phyloP scores from a whole-genome alignment of 2,113 vertebrate genomes.

The Nymphicus hollandicus region DNA sequence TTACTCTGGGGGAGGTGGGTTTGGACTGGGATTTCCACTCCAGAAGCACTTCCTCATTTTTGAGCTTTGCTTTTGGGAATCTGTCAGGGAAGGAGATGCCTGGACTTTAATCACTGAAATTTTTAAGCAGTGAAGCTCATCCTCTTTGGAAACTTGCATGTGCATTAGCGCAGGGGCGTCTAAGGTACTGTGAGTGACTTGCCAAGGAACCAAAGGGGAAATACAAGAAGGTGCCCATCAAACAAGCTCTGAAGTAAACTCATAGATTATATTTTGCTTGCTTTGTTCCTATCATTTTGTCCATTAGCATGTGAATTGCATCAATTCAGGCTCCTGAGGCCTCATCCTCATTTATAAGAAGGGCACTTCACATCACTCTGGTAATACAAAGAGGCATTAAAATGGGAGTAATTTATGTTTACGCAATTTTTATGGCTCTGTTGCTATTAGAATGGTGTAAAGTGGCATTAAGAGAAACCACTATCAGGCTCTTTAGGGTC shows the following conservation, averaged over 20 bases:
- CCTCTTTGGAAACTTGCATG: accelerated
- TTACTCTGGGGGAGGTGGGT: accelerated
- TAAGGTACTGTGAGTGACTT: background rate
- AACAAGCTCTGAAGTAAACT: background rate
- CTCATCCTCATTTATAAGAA: background rate
- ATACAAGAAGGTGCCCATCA: background rate
- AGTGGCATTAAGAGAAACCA: background rate
- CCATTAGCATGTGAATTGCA: background rate
- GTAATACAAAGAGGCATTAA: constrained; percentile 1
- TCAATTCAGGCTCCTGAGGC: background rate
- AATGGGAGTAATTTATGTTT: constrained; percentile 28
- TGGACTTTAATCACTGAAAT: background rate
- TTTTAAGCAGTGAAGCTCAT: background rate
- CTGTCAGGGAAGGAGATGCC: background rate
- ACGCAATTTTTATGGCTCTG: constrained; percentile 30
- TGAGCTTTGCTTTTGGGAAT: background rate
- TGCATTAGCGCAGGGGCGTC: accelerated
- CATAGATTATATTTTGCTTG: background rate
- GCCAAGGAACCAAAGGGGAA: background rate
- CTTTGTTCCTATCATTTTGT: background rate
- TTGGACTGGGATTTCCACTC: background rate
- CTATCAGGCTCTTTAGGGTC: background rate
- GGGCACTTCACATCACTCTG: background rate
- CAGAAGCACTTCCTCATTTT: accelerated
- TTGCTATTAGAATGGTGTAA: background rate